Conservation (phyloP, 1,140 invertebrate species). For the Oedothorax gibbosus region DNA sequence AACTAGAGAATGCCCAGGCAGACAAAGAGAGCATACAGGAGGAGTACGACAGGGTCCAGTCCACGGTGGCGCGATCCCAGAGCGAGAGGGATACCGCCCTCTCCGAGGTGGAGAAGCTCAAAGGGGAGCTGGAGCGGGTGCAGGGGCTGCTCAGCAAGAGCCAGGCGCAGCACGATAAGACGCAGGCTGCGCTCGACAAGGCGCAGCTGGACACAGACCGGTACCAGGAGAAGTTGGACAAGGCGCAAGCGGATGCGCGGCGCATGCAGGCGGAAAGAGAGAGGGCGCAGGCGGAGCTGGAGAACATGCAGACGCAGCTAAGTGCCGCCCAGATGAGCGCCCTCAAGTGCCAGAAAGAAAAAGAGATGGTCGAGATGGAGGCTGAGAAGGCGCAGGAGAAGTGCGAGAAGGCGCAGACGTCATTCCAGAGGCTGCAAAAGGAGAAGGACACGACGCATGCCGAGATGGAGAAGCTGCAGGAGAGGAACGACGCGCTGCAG, state of each 20-base stretch:
- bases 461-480: conserved; percentile 83
- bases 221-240: conserved; percentile 87
- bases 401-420: conserved; percentile 82
- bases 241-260: conserved; percentile 83
- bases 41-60: conserved; percentile 76
- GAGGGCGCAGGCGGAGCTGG: conserved; percentile 82
- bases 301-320: conserved; percentile 87
- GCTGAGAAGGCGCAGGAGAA: conserved; percentile 88
- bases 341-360: conserved; percentile 87
- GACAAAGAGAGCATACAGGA: conserved; percentile 92
- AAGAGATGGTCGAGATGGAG: conserved; percentile 85
- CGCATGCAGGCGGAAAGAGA: conserved; percentile 84
- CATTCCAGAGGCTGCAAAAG: conserved; percentile 84
- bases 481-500: conserved; percentile 82
- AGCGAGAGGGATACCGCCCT: conserved; percentile 88
- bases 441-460: conserved; percentile 84
- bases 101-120: conserved; percentile 87
- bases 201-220: conserved; percentile 92
- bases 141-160: conserved; percentile 89
- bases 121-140: conserved; percentile 88
- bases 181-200: conserved; percentile 87
- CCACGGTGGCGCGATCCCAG: conserved; percentile 76
- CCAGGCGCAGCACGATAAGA: conserved; percentile 89
- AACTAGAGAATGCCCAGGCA: conserved; percentile 92
- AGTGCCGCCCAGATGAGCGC: conserved; percentile 86